These are phyloP conservation scores for Apodemia hepburni DNA, from an alignment of 2,888 invertebrate genomes.

Conservation along the genomic window DNA sequence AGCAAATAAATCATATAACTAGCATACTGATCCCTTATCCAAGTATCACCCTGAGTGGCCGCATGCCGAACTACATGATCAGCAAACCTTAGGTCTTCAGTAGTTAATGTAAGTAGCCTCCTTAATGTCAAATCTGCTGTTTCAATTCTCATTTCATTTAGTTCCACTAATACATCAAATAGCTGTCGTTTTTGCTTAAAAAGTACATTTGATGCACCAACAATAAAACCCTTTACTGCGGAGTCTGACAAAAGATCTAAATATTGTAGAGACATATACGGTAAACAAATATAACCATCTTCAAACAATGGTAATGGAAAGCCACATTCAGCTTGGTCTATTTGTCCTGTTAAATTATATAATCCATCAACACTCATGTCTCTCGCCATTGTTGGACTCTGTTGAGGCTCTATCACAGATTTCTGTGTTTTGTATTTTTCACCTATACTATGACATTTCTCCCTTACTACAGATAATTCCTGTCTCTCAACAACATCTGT, in stretches of 20 bases:
- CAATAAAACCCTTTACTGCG: slow-evolving; percentile 91
- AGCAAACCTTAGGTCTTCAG: slow-evolving; percentile 97
- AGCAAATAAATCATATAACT: slow-evolving; percentile 91
- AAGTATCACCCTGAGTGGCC: slow-evolving; percentile 93
- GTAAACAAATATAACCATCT: slow-evolving; percentile 95
- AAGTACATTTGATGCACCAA: slow-evolving; percentile 99
- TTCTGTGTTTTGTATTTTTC: slow-evolving; percentile 71
- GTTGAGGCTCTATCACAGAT: slow-evolving; percentile 56
- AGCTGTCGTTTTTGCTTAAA: slow-evolving; percentile 97
- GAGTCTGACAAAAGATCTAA: slow-evolving; percentile 94
- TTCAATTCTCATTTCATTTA: slow-evolving; percentile 93
- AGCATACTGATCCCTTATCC: slow-evolving; percentile 97
- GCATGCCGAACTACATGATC: slow-evolving; percentile 92
- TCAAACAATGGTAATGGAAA: slow-evolving; percentile 93
- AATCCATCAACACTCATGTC: slow-evolving; percentile 84
- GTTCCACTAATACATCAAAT: slow-evolving; percentile 95
- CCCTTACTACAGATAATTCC: slow-evolving; percentile 55
- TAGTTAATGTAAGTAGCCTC: slow-evolving; percentile 92
- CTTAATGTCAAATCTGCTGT: slow-evolving; percentile 88
- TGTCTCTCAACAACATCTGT: slow-evolving; percentile 59
- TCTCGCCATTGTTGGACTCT: slow-evolving; percentile 81
- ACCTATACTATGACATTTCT: slow-evolving; percentile 74
- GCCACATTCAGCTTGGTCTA: slow-evolving; percentile 88
- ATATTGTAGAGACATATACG: slow-evolving; percentile 96
- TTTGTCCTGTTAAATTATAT: slow-evolving; percentile 83